Percentiles rank a stretch among this genome's conserved stretches.
phyloP scores from a whole-genome alignment of 2,113 vertebrate genomes.

The Anolis carolinensis region DNA sequence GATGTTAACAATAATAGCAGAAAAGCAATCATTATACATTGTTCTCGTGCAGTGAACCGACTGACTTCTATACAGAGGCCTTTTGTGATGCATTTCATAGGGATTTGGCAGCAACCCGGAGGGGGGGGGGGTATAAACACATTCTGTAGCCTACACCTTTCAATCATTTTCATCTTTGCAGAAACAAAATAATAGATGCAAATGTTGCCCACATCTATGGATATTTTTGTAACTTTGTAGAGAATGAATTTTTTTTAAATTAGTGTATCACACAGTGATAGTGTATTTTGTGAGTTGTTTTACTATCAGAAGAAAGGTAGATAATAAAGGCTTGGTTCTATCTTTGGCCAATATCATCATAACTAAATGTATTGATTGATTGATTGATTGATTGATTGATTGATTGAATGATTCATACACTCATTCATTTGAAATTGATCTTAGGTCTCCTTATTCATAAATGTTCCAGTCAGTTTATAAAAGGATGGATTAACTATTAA shows the following conservation, averaged over 20 bases:
- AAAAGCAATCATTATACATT: conserved; percentile 12
- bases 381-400: too few relatives aligned
- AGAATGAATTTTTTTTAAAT: fast-evolving
- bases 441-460: background rate
- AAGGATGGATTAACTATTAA: background rate
- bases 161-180: background rate
- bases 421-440: background rate
- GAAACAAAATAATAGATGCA: background rate
- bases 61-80: background rate
- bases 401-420: too few relatives aligned
- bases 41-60: conserved; percentile 1
- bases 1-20: background rate
- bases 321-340: background rate
- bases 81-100: background rate
- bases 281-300: background rate
- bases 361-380: background rate
- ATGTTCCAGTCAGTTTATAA: background rate
- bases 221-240: background rate
- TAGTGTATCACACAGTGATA: fast-evolving
- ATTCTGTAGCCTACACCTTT: background rate
- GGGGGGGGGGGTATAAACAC: background rate
- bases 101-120: too few relatives aligned
- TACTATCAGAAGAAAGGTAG: background rate
- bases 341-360: background rate
- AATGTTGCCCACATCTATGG: background rate